These are phyloP conservation scores for Diachasma alloeum DNA, from an alignment of 1,140 invertebrate genomes.

Conservation along the genomic window DNA sequence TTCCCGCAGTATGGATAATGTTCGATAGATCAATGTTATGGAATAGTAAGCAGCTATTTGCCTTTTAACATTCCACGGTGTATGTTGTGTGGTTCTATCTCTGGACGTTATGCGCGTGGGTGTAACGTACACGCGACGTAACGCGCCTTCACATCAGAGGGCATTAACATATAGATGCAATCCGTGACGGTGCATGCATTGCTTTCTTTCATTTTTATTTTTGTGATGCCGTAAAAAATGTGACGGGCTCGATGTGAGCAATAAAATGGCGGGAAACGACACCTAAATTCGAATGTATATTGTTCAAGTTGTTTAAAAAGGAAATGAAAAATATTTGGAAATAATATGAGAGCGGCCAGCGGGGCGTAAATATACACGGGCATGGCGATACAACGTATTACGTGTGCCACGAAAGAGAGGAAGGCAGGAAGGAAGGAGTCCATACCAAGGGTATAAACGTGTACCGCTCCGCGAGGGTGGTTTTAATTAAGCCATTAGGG, in stretches of 20 bases:
- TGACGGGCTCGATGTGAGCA: conserved; percentile 16
- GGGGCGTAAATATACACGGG: conserved; percentile 20
- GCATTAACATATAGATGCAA: conserved; percentile 59
- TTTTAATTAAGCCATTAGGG: conserved; percentile 66
- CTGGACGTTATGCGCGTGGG: conserved; percentile 25
- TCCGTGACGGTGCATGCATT: conserved; percentile 50
- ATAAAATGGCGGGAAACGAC: neutral
- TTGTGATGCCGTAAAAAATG: neutral
- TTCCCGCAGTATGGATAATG: neutral
- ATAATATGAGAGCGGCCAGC: neutral
- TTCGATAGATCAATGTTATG: neutral
- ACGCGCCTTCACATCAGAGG: conserved; percentile 39
- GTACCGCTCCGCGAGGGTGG: conserved; percentile 53
- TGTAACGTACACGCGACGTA: conserved; percentile 37
- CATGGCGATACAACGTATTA: conserved; percentile 22
- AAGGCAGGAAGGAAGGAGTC: conserved; percentile 3
- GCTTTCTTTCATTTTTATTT: neutral
- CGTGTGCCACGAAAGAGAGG: conserved; percentile 32
- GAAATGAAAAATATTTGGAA: conserved; percentile 2
- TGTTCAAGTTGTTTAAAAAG: neutral
- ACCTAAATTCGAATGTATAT: neutral
- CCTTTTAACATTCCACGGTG: neutral
- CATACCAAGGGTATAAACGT: conserved; percentile 33
- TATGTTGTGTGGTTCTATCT: neutral
- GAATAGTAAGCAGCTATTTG: neutral